These are phyloP conservation scores for Tautogolabrus adspersus DNA, from an alignment of 2,113 vertebrate genomes.

Conservation along the genomic window DNA sequence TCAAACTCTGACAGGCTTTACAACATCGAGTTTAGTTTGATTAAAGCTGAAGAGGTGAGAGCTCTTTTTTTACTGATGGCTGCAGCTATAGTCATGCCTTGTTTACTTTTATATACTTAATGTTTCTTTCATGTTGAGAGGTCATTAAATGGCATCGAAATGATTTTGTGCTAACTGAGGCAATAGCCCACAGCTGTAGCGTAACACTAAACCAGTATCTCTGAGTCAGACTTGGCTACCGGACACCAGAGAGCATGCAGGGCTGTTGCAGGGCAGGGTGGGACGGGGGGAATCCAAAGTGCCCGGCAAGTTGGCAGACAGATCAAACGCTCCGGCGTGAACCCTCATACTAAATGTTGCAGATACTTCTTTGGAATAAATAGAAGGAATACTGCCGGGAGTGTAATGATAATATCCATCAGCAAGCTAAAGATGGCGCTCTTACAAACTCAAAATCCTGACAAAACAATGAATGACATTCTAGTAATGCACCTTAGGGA, in stretches of 20 bases:
- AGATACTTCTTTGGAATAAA: slow-evolving; percentile 72
- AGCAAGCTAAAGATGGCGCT: slow-evolving; percentile 17
- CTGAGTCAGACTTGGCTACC: slow-evolving; percentile 60
- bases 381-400: slow-evolving; percentile 30
- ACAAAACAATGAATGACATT: not conserved
- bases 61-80: not conserved
- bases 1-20: slow-evolving; percentile 6
- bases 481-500: not conserved
- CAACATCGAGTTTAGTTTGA: not conserved
- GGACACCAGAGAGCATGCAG: slow-evolving; percentile 56
- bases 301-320: slow-evolving; percentile 71
- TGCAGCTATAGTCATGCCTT: not conserved
- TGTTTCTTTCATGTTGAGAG: slow-evolving; percentile 8
- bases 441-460: not conserved
- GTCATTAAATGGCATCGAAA: slow-evolving; percentile 10
- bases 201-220: slow-evolving; percentile 76
- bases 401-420: slow-evolving; percentile 51
- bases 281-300: slow-evolving; percentile 63
- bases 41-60: not conserved
- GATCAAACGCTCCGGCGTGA: slow-evolving; percentile 74
- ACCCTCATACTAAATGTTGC: slow-evolving; percentile 79
- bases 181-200: slow-evolving; percentile 51
- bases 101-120: not conserved
- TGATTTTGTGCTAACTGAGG: slow-evolving; percentile 41
- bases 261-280: slow-evolving; percentile 64